Percentiles rank a stretch among this genome's conserved stretches.
phyloP scores from a whole-genome alignment of 2,797 vertebrate species.

The Loriculus beryllinus region DNA sequence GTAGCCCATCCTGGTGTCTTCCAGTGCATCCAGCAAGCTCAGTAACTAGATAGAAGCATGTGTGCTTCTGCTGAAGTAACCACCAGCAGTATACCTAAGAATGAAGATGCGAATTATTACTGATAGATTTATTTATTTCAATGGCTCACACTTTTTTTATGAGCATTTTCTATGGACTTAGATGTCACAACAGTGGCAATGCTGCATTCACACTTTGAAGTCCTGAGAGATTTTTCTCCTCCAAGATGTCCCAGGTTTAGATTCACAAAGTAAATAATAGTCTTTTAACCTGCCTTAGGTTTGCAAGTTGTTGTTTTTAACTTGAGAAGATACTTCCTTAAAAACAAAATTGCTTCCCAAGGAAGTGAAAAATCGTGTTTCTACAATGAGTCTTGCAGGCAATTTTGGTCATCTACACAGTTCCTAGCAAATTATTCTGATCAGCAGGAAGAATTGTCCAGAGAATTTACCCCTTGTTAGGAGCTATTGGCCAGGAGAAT shows the following conservation, averaged over 20 bases:
- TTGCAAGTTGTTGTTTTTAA: background rate
- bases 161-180: background rate
- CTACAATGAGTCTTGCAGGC: background rate
- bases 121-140: background rate
- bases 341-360: background rate
- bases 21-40: background rate
- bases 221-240: background rate
- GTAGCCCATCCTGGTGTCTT: background rate
- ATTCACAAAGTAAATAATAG: background rate
- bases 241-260: background rate
- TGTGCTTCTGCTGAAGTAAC: background rate
- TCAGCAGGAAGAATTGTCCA: background rate
- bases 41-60: background rate
- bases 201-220: background rate
- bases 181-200: background rate
- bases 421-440: slow-evolving; percentile 11
- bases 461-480: slow-evolving; percentile 18
- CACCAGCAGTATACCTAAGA: background rate
- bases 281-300: background rate
- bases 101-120: background rate
- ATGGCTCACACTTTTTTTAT: background rate
- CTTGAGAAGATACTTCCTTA: background rate
- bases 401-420: background rate
- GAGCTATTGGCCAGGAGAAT: slow-evolving; percentile 16
- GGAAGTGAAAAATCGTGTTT: background rate